phyloP scores from a whole-genome alignment of 1,140 invertebrate species.

The Amphibalanus amphitrite region DNA sequence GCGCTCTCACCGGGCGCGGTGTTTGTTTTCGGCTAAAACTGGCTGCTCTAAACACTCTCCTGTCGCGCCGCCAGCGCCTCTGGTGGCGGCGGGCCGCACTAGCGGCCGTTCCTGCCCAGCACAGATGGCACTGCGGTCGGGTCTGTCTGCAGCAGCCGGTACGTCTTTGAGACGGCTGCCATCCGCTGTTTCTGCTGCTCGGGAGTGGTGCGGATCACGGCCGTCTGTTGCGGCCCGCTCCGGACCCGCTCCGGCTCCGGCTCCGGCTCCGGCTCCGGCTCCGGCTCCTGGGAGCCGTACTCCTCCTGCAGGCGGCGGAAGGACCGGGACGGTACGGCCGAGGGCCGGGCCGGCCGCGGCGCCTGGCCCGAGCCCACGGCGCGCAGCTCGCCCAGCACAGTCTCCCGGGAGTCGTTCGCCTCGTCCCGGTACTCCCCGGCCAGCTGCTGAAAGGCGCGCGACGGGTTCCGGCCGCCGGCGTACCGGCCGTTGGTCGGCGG shows the following conservation, averaged over 20 bases:
- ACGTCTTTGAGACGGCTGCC: not conserved
- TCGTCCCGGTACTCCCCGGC: not conserved
- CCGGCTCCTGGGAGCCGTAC: not conserved
- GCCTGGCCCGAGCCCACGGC: not conserved
- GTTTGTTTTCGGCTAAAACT: no score
- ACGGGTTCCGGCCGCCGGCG: not conserved
- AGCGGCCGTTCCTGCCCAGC: not conserved
- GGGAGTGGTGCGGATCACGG: no score
- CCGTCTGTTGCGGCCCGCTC: not conserved
- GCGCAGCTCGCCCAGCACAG: not conserved
- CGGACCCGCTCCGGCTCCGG: not conserved
- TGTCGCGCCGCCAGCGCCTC: no score
- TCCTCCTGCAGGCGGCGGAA: not conserved
- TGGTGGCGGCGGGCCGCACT: not conserved
- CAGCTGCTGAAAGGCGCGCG: not conserved
- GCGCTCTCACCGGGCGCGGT: no score
- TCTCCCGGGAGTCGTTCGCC: not conserved
- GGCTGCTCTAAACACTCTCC: no score
- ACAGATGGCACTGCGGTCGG: not conserved
- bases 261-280: not conserved
- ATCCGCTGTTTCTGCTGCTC: not conserved
- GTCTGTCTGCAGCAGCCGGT: not conserved
- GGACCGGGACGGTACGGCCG: not conserved
- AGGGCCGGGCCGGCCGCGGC: no score
- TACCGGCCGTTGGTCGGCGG: not conserved